Evolutionary conservation across 2,888 invertebrate genomes (phyloP).

Genomic region (Zaprionus obscuricornis): DNA sequence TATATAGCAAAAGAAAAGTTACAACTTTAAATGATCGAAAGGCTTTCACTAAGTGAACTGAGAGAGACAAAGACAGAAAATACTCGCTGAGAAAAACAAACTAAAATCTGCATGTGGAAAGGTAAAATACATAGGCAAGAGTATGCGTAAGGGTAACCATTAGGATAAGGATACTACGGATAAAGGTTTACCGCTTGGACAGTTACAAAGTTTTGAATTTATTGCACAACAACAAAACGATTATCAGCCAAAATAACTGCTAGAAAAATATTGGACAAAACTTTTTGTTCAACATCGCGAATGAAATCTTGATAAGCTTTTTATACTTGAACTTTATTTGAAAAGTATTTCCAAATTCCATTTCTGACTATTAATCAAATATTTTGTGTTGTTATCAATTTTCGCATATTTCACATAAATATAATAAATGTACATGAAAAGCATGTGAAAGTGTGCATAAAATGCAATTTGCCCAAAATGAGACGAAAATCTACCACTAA

Average conservation of each 20-base stretch:
- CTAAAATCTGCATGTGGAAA: conserved; percentile 28
- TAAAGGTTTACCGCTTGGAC: conserved; percentile 21
- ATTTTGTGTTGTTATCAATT: too few relatives aligned
- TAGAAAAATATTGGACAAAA: conserved; percentile 32
- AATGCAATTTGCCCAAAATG: conserved; percentile 53
- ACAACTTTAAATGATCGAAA: conserved; percentile 45
- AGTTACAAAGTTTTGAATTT: conserved; percentile 64
- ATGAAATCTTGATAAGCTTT: too few relatives aligned
- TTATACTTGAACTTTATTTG: too few relatives aligned
- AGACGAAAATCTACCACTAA: conserved; percentile 59
- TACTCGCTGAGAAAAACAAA: too few relatives aligned
- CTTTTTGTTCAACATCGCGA: too few relatives aligned
- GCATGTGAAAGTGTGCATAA: conserved; percentile 34
- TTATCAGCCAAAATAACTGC: conserved; percentile 34
- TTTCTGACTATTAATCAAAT: too few relatives aligned
- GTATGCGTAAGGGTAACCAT: too few relatives aligned
- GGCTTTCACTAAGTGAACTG: background rate
- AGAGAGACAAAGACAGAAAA: conserved; percentile 7
- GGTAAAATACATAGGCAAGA: too few relatives aligned
- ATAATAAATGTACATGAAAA: conserved; percentile 32
- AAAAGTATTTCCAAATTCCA: too few relatives aligned
- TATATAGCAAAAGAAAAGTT: conserved; percentile 49
- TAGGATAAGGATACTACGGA: too few relatives aligned
- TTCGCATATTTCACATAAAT: too few relatives aligned
- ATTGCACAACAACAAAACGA: conserved; percentile 50